Percentiles rank a stretch among this genome's conserved stretches.
These are phyloP conservation scores for Pemphredon lugubris DNA, from an alignment of 2,888 invertebrate genomes.

Conservation along the genomic window DNA sequence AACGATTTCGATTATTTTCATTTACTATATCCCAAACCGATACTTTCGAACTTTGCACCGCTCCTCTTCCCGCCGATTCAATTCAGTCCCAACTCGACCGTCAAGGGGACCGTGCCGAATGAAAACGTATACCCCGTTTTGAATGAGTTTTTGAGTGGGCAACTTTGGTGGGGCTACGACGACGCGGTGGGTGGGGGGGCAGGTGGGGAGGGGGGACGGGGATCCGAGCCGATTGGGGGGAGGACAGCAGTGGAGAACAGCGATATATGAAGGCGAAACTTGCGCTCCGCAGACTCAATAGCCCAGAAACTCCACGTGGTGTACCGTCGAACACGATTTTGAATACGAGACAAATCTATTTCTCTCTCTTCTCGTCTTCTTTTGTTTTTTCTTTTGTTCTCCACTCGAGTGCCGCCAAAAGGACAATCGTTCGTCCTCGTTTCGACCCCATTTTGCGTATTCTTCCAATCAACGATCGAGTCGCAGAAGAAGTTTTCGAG, in stretches of 20 bases:
- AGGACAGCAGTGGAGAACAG: constrained; percentile 67
- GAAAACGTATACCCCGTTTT: constrained; percentile 18
- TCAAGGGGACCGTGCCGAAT: neutral
- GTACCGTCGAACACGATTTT: constrained; percentile 42
- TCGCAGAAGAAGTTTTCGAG: too few relatives aligned
- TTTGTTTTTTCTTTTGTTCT: neutral
- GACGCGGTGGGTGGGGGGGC: constrained; percentile 39
- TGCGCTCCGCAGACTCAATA: constrained; percentile 77
- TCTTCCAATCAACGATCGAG: too few relatives aligned
- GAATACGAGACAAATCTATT: constrained; percentile 10
- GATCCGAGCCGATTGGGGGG: constrained; percentile 56
- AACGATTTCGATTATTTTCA: too few relatives aligned
- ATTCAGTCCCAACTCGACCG: neutral
- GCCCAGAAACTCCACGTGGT: constrained; percentile 70
- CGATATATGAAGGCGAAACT: constrained; percentile 80
- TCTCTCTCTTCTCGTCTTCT: neutral
- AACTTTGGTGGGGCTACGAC: constrained; percentile 42
- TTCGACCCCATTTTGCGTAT: too few relatives aligned
- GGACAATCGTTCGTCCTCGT: neutral
- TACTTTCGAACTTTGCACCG: too few relatives aligned
- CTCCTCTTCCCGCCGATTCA: too few relatives aligned
- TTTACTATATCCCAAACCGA: too few relatives aligned
- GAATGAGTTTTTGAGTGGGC: constrained; percentile 55
- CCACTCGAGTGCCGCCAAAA: too few relatives aligned
- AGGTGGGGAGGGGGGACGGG: constrained; percentile 48